These are phyloP conservation scores for Pycnonotus jocosus DNA, from an alignment of 2,113 vertebrate genomes.

Conservation along the genomic window DNA sequence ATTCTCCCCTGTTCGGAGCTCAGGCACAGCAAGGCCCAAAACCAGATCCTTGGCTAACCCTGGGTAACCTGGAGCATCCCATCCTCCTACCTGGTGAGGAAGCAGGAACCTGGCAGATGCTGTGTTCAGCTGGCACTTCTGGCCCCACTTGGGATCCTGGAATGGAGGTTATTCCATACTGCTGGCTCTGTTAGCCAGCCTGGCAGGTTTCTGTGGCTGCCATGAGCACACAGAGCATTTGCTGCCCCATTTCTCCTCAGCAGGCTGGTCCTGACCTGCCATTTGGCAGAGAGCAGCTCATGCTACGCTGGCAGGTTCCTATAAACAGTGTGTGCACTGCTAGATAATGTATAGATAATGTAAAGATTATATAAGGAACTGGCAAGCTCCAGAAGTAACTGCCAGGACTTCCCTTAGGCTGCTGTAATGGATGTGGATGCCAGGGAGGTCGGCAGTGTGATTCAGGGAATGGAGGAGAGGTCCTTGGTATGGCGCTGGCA, in stretches of 20 bases:
- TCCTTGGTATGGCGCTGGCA: neutral
- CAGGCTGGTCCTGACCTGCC: neutral
- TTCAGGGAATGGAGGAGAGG: neutral
- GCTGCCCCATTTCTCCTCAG: neutral
- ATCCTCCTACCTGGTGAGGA: neutral
- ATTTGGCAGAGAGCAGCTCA: neutral
- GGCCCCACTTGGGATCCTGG: neutral
- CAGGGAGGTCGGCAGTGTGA: accelerated
- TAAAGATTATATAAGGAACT: neutral
- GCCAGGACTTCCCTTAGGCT: neutral
- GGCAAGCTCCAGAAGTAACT: neutral
- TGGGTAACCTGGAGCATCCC: neutral
- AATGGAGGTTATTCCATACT: neutral
- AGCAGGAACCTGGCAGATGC: neutral
- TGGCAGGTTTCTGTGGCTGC: neutral
- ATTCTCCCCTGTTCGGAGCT: accelerated
- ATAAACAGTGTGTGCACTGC: neutral
- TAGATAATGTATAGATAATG: neutral
- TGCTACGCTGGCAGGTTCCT: neutral
- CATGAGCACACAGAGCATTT: neutral
- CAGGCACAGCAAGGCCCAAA: neutral
- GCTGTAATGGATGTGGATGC: neutral
- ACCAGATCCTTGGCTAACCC: neutral
- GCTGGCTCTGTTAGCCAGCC: neutral
- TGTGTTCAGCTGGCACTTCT: neutral